phyloP scores from a whole-genome alignment of 2,113 vertebrate genomes.

The Leptocoma aspasia region DNA sequence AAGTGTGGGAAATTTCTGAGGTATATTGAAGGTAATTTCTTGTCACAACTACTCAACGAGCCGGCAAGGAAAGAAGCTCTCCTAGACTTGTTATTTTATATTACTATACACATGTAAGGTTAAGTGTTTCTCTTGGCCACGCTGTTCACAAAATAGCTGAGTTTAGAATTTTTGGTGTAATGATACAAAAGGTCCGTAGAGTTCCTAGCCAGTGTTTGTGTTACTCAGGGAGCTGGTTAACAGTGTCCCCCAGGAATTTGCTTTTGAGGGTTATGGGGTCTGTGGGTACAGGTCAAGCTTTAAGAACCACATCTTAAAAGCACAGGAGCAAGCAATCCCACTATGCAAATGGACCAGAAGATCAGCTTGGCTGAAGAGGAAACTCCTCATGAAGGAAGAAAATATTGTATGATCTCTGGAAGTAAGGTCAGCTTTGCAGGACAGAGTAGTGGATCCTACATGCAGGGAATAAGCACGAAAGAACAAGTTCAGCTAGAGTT shows the following conservation, averaged over 20 bases:
- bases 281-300: neutral
- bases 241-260: neutral
- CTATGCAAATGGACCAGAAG: neutral
- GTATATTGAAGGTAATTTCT: neutral
- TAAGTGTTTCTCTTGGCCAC: neutral
- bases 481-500: neutral
- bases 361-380: neutral
- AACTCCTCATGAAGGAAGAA: neutral
- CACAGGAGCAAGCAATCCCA: neutral
- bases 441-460: rapidly evolving
- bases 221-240: neutral
- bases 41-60: neutral
- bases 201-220: neutral
- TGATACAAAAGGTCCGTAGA: neutral
- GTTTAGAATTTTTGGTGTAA: neutral
- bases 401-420: neutral
- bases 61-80: neutral
- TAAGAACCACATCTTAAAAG: neutral
- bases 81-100: rapidly evolving
- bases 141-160: neutral
- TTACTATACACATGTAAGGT: neutral
- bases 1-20: neutral
- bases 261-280: neutral
- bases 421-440: neutral
- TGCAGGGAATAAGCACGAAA: neutral